Base-by-base conservation (phyloP, 2,113 vertebrate species). In the Gymnogyps californianus region DNA sequence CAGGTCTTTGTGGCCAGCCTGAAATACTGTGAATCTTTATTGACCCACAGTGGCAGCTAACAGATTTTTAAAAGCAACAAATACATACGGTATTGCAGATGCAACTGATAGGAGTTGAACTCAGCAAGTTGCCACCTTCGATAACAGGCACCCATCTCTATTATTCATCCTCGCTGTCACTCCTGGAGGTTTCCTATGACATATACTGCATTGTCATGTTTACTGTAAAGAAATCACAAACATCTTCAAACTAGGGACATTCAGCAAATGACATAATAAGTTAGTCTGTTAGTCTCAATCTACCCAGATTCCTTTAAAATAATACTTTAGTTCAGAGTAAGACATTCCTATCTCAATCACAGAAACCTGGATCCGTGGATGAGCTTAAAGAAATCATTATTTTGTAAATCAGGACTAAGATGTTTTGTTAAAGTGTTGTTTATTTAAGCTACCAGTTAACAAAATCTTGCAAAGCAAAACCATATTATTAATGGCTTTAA, bases 41-140 rank as follows among this genome's bases (percentile, higher is more conserved):
- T 49, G 31, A 80, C 24, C n/a, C 61, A 42, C 7, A 36, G 65
- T 36, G n/a, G 9, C 26, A 84, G 44, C 12, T 3, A n/a, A 7
- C 10, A 59, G 64, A 19, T 24, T 40, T 59, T 59, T 16, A 36
- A 58, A 87, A 67, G 6, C 17, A 36, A 22, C 17, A 47, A 16
- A 31, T 26, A 12, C 16, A 2, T 58, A 81, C 2, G 0, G 11
- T 47, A 4, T 36, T 0, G 0, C 31, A 81, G 31, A 12, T 20
- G 20, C 16, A 74, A 6, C 31, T 4, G 31, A 12, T 20, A 11
- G 22, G 42, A 21, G 29, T 2, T 66, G 61, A 75, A 62, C 40
- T 58, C 6, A 1, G 16, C 1, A 12, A 49, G 36, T 29, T 5
- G 6, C 13, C 6, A 47, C 2, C 6, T 34, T 77, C 5, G 1